A percentile compares a stretch with the other conserved stretches of the same genome.
Conservation (phyloP, 2,797 vertebrate genomes). For the Cynodonichthys magdalenae region DNA sequence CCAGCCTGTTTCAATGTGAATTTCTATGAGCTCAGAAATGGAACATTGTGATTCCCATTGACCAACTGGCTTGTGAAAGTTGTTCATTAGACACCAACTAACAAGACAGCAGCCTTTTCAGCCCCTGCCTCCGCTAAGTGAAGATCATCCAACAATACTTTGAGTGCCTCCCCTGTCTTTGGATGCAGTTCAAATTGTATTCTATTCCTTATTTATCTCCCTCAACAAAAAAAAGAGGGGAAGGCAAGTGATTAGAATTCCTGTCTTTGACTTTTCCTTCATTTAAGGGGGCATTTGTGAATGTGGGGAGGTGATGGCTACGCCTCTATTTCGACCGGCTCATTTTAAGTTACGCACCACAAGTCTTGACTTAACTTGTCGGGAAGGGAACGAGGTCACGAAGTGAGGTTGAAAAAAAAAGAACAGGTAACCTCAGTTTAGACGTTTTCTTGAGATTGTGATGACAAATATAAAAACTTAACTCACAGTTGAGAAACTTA, state of each 20-base stretch:
- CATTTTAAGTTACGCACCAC: constrained; percentile 64
- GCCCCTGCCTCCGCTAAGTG: constrained; percentile 77
- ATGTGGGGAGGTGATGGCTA: constrained; percentile 79
- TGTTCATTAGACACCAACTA: constrained; percentile 82
- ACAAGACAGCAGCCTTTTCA: constrained; percentile 82
- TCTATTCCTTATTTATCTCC: constrained; percentile 77
- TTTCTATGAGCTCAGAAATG: constrained; percentile 63
- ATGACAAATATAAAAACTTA: no score
- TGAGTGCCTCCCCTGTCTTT: constrained; percentile 74
- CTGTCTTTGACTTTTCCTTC: constrained; percentile 78
- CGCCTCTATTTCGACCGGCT: constrained; percentile 71
- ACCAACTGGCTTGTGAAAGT: constrained; percentile 84
- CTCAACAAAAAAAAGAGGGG: constrained; percentile 73
- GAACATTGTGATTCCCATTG: constrained; percentile 77
- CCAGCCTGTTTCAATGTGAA: constrained; percentile 71
- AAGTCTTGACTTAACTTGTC: constrained; percentile 68
- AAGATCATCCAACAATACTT: constrained; percentile 83
- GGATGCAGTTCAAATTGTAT: constrained; percentile 78
- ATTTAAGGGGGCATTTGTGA: constrained; percentile 79
- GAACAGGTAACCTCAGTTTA: no score
- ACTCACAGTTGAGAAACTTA: no score
- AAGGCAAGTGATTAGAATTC: constrained; percentile 83
- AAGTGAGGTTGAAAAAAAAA: constrained; percentile 1
- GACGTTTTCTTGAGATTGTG: no score
- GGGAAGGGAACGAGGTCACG: constrained; percentile 66